Percentiles rank a stretch among this genome's conserved stretches.
Evolutionary conservation across 2,113 vertebrate genomes (phyloP).

Genomic region (Apaloderma vittatum): DNA sequence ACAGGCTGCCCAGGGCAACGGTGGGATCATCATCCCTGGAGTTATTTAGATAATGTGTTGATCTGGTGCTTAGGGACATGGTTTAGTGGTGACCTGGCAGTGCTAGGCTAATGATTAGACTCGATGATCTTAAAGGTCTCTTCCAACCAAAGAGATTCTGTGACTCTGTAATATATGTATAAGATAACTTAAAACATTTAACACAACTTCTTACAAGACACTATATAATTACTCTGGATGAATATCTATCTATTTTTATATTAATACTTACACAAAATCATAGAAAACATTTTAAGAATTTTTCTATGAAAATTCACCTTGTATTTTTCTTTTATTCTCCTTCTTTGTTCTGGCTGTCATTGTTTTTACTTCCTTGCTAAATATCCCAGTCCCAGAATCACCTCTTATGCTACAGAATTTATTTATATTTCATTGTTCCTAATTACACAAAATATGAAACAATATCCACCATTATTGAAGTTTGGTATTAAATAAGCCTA

Average conservation of each 20-base stretch:
- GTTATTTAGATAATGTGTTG: too few relatives aligned
- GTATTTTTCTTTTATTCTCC: background rate
- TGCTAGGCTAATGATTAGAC: too few relatives aligned
- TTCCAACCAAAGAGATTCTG: too few relatives aligned
- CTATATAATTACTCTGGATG: background rate
- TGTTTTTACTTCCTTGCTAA: background rate
- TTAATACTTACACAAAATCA: background rate
- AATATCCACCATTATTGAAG: background rate
- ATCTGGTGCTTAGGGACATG: too few relatives aligned
- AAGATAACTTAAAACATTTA: too few relatives aligned
- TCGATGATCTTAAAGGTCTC: too few relatives aligned
- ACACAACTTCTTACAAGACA: too few relatives aligned
- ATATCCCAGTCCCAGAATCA: background rate
- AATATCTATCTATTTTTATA: background rate
- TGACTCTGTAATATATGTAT: too few relatives aligned
- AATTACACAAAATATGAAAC: background rate
- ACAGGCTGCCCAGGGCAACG: too few relatives aligned
- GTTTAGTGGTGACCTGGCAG: too few relatives aligned
- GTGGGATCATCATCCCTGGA: too few relatives aligned
- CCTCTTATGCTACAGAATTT: background rate
- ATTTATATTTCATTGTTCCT: background rate
- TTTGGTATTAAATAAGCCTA: conserved; percentile 10
- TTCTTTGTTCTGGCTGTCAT: background rate
- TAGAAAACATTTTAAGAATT: background rate
- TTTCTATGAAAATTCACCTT: background rate